A percentile compares a stretch with the other conserved stretches of the same genome.
phyloP scores from a whole-genome alignment of 2,113 vertebrate species.

The Amia ocellicauda region DNA sequence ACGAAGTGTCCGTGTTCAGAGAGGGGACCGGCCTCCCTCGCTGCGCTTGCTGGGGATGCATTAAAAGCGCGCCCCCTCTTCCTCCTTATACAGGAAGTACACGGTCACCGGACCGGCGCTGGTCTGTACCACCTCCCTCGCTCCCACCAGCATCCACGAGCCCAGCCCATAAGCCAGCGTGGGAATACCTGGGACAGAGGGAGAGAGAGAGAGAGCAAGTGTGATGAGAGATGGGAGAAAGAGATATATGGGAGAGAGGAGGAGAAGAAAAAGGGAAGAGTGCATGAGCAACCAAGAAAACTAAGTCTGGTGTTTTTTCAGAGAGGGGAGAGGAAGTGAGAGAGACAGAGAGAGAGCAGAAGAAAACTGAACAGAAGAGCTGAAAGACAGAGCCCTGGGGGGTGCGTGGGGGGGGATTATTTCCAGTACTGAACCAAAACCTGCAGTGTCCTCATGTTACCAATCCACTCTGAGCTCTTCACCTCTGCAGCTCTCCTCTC shows the following conservation, averaged over 20 bases:
- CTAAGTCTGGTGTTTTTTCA: too few species aligned
- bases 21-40: background rate
- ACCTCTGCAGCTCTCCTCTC: too few species aligned
- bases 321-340: too few species aligned
- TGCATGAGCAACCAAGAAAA: conserved; percentile 12
- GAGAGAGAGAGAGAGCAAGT: accelerated
- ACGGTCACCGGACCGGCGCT: conserved; percentile 81
- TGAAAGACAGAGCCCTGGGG: too few species aligned
- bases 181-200: conserved; percentile 81
- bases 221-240: too few species aligned
- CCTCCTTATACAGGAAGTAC: conserved; percentile 97
- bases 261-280: background rate
- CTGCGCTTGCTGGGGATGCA: background rate
- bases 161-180: conserved; percentile 90
- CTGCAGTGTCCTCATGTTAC: too few species aligned
- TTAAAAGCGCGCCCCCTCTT: conserved; percentile 83
- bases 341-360: background rate
- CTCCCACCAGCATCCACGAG: conserved; percentile 88
- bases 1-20: too few species aligned
- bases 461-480: too few species aligned
- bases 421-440: too few species aligned
- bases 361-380: conserved; percentile 8
- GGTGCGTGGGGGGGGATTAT: too few species aligned
- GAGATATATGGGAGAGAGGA: too few species aligned
- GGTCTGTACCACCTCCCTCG: conserved; percentile 88